phyloP scores from a whole-genome alignment of 2,888 invertebrate species.

The Callyntrura sp. region DNA sequence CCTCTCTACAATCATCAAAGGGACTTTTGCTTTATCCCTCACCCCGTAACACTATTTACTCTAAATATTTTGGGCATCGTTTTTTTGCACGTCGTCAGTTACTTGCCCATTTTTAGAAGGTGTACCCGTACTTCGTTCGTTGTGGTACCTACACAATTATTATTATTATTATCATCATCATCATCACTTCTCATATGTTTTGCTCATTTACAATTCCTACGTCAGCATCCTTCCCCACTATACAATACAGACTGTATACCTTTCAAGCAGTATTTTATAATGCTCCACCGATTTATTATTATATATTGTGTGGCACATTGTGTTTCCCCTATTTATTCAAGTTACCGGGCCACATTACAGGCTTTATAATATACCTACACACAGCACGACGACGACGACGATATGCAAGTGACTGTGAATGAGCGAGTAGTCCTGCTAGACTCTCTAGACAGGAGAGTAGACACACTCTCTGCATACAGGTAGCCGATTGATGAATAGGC shows the following conservation, averaged over 20 bases:
- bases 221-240: conserved; percentile 3
- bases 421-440: too few relatives aligned
- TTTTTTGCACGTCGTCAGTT: background rate
- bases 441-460: too few relatives aligned
- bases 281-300: background rate
- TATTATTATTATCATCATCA: too few relatives aligned
- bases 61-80: background rate
- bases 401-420: too few relatives aligned
- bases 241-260: background rate
- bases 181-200: conserved; percentile 35
- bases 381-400: too few relatives aligned
- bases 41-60: too few relatives aligned
- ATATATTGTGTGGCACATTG: conserved; percentile 29
- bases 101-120: background rate
- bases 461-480: background rate
- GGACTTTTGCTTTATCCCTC: too few relatives aligned
- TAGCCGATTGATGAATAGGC: background rate
- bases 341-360: too few relatives aligned
- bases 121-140: background rate
- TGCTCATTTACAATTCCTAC: conserved; percentile 56
- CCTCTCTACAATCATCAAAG: too few relatives aligned
- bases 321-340: too few relatives aligned
- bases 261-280: background rate
- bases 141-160: background rate
- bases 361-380: background rate